phyloP scores from a whole-genome alignment of 2,888 invertebrate species.

The Desoria tigrina region DNA sequence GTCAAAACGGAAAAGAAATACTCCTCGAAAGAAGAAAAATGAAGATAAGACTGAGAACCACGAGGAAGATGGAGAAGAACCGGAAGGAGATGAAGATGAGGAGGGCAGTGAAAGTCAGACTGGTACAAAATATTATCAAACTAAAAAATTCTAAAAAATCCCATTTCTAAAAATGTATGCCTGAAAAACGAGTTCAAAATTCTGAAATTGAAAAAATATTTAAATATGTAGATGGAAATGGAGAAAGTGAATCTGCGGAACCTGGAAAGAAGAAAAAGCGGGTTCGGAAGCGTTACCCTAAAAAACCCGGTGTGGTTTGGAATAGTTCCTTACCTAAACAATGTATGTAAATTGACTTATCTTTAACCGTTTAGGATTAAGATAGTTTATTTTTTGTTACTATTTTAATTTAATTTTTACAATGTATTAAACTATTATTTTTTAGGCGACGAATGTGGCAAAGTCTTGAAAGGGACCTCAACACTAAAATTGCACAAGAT shows the following conservation, averaged over 20 bases:
- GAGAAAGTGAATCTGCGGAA: too few species aligned
- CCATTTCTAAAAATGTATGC: neutral
- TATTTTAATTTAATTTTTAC: too few species aligned
- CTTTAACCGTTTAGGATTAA: too few species aligned
- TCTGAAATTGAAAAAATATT: too few species aligned
- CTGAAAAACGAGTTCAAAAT: too few species aligned
- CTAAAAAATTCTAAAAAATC: conserved; percentile 3
- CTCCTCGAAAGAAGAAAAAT: neutral
- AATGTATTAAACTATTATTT: too few species aligned
- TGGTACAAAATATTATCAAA: neutral
- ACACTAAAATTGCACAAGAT: conserved; percentile 19
- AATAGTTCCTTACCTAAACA: conserved; percentile 15
- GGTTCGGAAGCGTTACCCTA: conserved; percentile 11
- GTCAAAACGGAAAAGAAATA: neutral
- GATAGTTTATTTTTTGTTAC: too few species aligned
- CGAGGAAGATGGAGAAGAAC: neutral
- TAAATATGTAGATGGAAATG: too few species aligned
- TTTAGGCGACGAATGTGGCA: conserved; percentile 35
- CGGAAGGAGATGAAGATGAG: neutral
- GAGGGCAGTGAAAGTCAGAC: neutral
- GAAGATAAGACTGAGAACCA: neutral
- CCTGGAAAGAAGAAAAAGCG: neutral
- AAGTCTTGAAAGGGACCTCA: conserved; percentile 23
- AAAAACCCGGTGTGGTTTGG: conserved; percentile 6
- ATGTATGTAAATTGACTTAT: too few species aligned